Evolutionary conservation across 2,888 invertebrate genomes (phyloP), one percentile per base, ranked within the genome.

Genomic region (Dolomedes plantarius): DNA sequence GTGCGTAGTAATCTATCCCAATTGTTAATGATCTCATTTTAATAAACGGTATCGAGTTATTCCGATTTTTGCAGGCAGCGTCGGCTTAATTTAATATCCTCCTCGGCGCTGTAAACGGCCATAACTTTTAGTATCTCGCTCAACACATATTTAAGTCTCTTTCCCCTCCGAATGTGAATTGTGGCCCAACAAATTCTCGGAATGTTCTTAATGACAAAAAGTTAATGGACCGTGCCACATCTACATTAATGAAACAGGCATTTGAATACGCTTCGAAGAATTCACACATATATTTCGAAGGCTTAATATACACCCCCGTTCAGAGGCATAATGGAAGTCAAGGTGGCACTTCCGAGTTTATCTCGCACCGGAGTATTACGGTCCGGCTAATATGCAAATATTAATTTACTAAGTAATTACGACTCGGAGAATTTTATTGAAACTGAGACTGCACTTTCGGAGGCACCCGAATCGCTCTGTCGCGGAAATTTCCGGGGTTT

Each of bases 241-340:
- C 65, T 65, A 31, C 65, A 65, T 65, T 65, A 65, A 65, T 65
- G 65, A 65, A 46, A 46, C 46, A 46, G 46, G 16, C 16, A 46
- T 46, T 46, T 6, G 16, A 46, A 46, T 7, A 16, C 46, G 46
- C 9, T 16, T 13, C 11, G 16, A 46, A 46, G 46, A 46, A 46
- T 46, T 46, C 46, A 16, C 46, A 46, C 46, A 46, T 46, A 46
- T 16, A 46, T 46, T 46, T 46, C 16, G 6, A 16, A 46, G 46
- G 46, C 46, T 46, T 46, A 46, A 46, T 46, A 46, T 46, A 6
- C n/a, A n/a, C n/a, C n/a, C 1, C 46, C 46, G 46, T 46, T 46
- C n/a, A 46, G 46, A 36, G 16, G 46, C 9, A 46, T 46, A 16
- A 13, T 13, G 16, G 11, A 16, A 13, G 46, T 46, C 46, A 46